These are phyloP conservation scores for Portevinia maculata DNA, from an alignment of 2,888 invertebrate species.

Conservation along the genomic window DNA sequence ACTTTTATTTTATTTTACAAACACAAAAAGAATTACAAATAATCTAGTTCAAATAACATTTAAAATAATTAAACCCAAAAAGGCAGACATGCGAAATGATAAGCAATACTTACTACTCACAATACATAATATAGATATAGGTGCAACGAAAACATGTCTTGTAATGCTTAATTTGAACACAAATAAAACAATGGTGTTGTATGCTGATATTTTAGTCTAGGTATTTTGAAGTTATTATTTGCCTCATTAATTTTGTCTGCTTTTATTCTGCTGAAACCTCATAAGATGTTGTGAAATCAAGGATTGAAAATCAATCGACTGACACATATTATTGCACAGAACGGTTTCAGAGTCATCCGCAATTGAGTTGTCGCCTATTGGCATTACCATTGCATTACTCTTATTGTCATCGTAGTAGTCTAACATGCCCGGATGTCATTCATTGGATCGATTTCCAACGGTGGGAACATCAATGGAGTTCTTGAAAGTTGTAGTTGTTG, in stretches of 20 bases:
- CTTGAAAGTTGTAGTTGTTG: slow-evolving; percentile 63
- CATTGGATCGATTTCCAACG: slow-evolving; percentile 43
- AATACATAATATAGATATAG: not conserved
- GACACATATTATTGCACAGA: slow-evolving; percentile 65
- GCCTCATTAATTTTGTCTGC: slow-evolving; percentile 66
- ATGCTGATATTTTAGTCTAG: not conserved
- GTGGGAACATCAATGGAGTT: slow-evolving; percentile 61
- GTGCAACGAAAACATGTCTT: slow-evolving; percentile 3
- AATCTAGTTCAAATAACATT: slow-evolving; percentile 16
- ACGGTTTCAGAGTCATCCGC: slow-evolving; percentile 43
- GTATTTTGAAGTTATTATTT: slow-evolving; percentile 23
- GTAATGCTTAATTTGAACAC: not conserved
- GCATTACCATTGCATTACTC: slow-evolving; percentile 16
- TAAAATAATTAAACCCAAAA: slow-evolving; percentile 9
- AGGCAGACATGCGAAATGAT: slow-evolving; percentile 17
- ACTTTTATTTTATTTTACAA: slow-evolving; percentile 52
- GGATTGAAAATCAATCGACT: slow-evolving; percentile 71
- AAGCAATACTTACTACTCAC: not conserved
- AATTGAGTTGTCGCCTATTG: slow-evolving; percentile 7
- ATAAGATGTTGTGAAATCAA: slow-evolving; percentile 74
- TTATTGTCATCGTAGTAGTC: slow-evolving; percentile 50
- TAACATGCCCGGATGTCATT: slow-evolving; percentile 56
- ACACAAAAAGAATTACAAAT: slow-evolving; percentile 34
- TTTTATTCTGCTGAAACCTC: slow-evolving; percentile 75
- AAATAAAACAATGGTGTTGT: not conserved